Evolutionary conservation across 2,113 vertebrate species (phyloP).

Genomic region (Myocastor coypus): DNA sequence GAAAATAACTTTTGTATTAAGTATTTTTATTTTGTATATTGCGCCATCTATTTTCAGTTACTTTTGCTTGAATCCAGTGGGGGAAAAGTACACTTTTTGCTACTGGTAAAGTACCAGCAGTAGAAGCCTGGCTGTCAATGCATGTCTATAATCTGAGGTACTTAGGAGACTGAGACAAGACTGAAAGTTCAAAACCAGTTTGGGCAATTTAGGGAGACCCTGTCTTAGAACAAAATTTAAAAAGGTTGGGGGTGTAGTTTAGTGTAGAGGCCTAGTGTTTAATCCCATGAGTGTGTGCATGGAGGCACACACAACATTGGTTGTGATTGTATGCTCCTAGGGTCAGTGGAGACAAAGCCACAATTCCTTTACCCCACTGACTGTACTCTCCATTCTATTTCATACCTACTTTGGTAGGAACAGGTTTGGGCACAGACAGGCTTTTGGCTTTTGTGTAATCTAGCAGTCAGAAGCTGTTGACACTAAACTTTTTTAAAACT

Average conservation of each 20-base stretch:
- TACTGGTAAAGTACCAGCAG: conserved; percentile 6
- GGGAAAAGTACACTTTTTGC: conserved; percentile 15
- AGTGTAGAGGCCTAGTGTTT: neutral
- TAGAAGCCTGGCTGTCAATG: neutral
- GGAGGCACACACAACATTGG: neutral
- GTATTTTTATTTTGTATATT: conserved; percentile 38
- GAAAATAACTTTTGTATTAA: conserved; percentile 14
- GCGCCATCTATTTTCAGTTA: neutral
- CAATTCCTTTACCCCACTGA: neutral
- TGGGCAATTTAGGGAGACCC: neutral
- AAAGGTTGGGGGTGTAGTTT: neutral
- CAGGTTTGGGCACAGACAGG: neutral
- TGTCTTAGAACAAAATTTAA: neutral
- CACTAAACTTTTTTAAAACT: conserved; percentile 55
- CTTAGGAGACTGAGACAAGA: neutral
- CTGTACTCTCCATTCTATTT: neutral
- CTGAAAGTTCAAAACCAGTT: neutral
- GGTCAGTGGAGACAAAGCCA: neutral
- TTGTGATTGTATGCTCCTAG: neutral
- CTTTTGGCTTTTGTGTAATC: conserved; percentile 6
- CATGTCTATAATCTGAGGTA: neutral
- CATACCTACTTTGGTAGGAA: neutral
- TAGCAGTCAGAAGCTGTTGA: conserved; percentile 34
- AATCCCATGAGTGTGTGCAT: neutral
- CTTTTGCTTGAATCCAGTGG: conserved; percentile 51